Percentiles rank a stretch among this genome's conserved stretches.
phyloP scores from a whole-genome alignment of 1,140 invertebrate genomes.

The Drosophila guanche region DNA sequence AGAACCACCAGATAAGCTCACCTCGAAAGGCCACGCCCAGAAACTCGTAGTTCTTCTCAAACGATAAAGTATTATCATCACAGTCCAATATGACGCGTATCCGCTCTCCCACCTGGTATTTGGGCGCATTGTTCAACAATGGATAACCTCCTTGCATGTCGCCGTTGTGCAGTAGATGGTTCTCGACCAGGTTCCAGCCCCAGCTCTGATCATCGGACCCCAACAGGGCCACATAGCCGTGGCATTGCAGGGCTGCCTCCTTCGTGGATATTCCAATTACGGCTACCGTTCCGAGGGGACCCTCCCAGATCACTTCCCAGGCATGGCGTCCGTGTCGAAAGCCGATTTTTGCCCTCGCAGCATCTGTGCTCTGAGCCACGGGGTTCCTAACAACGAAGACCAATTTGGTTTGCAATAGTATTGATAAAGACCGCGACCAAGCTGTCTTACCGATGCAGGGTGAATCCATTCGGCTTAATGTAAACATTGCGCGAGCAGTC shows the following conservation, averaged over 20 bases:
- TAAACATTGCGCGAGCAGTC: constrained; percentile 99
- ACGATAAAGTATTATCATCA: constrained; percentile 97
- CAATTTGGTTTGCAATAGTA: background rate
- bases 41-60: constrained; percentile 99
- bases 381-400: constrained; percentile 89
- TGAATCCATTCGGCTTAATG: constrained; percentile 98
- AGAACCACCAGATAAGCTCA: constrained; percentile 76
- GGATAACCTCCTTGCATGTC: constrained; percentile 98
- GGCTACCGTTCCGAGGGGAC: constrained; percentile 97
- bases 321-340: constrained; percentile 97
- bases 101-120: constrained; percentile 99
- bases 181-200: constrained; percentile 99
- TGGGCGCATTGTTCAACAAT: constrained; percentile 97
- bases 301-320: constrained; percentile 99
- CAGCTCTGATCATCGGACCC: constrained; percentile 98
- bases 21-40: constrained; percentile 98
- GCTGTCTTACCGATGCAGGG: constrained; percentile 89
- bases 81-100: constrained; percentile 98
- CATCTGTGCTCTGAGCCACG: constrained; percentile 99
- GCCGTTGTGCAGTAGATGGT: constrained; percentile 98
- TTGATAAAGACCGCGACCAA: constrained; percentile 36
- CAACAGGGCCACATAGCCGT: constrained; percentile 96
- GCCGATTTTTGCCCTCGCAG: constrained; percentile 96
- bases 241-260: constrained; percentile 94
- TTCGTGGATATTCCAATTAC: constrained; percentile 98